phyloP scores from a whole-genome alignment of 2,113 vertebrate genomes.

The Hyaena hyaena region DNA sequence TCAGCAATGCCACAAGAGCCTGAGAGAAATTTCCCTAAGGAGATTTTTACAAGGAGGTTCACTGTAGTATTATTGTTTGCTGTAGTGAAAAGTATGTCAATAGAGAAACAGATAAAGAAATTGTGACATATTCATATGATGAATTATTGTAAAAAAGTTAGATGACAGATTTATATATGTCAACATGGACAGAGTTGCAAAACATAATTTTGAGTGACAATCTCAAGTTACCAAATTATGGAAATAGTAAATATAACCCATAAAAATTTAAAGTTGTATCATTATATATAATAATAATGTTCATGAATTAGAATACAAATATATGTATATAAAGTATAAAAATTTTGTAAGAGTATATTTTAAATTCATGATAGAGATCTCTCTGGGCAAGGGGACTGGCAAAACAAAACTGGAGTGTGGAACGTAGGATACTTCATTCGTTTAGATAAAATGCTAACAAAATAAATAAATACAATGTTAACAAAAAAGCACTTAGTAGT shows the following conservation, averaged over 20 bases:
- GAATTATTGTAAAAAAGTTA: not conserved
- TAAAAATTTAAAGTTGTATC: not conserved
- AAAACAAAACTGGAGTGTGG: not conserved
- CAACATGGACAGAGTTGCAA: not conserved
- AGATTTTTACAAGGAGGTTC: not conserved
- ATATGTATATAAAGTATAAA: not conserved
- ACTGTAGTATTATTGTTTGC: not conserved
- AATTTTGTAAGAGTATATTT: not conserved
- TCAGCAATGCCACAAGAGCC: not conserved
- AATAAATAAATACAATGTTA: too few relatives aligned
- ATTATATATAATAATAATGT: not conserved
- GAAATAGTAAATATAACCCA: not conserved
- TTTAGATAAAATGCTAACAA: too few relatives aligned
- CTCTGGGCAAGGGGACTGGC: not conserved
- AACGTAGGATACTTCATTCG: not conserved
- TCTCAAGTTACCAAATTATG: not conserved
- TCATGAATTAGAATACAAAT: not conserved
- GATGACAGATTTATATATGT: not conserved
- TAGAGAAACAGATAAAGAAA: not conserved
- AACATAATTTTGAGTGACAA: not conserved
- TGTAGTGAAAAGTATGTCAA: not conserved
- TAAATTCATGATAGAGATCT: slow-evolving; percentile 2
- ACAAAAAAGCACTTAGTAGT: not conserved
- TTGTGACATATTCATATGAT: not conserved
- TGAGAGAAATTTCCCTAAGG: not conserved